A percentile compares a stretch with the other conserved stretches of the same genome.
phyloP scores from a whole-genome alignment of 1,140 invertebrate genomes.

The Steinernema feltiae region DNA sequence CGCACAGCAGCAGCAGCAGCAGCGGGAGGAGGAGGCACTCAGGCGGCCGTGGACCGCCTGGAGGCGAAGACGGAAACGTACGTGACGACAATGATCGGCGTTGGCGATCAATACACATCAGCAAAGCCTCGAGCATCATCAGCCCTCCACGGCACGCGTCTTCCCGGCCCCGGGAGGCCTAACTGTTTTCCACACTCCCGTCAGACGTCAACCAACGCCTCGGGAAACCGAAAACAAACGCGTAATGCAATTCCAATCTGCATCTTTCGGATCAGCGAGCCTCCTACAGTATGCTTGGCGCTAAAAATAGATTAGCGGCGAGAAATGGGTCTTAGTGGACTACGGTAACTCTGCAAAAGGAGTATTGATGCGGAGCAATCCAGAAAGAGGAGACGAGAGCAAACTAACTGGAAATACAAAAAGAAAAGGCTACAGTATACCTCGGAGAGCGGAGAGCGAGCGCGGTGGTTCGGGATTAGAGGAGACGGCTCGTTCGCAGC shows the following conservation, averaged over 20 bases:
- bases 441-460: not conserved
- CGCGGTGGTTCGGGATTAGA: not conserved
- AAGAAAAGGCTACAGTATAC: not conserved
- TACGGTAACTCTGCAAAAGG: too few relatives aligned
- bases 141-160: conserved; percentile 8
- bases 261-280: not conserved
- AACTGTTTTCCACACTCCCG: not conserved
- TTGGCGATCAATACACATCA: conserved; percentile 13
- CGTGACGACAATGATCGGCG: conserved; percentile 13
- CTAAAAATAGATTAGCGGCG: not conserved
- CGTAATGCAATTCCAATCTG: not conserved
- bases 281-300: not conserved
- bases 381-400: too few relatives aligned
- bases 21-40: not conserved
- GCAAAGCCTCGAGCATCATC: not conserved
- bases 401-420: not conserved
- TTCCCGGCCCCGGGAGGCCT: not conserved
- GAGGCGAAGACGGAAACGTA: conserved; percentile 10
- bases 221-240: not conserved
- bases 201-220: not conserved
- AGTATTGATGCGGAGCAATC: too few relatives aligned
- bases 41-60: not conserved
- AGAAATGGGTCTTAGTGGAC: not conserved
- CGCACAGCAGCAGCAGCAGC: not conserved
- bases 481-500: not conserved